A percentile compares a stretch with the other conserved stretches of the same genome.
These are phyloP conservation scores for Bambusicola thoracicus DNA, from an alignment of 2,113 vertebrate species.

Conservation along the genomic window DNA sequence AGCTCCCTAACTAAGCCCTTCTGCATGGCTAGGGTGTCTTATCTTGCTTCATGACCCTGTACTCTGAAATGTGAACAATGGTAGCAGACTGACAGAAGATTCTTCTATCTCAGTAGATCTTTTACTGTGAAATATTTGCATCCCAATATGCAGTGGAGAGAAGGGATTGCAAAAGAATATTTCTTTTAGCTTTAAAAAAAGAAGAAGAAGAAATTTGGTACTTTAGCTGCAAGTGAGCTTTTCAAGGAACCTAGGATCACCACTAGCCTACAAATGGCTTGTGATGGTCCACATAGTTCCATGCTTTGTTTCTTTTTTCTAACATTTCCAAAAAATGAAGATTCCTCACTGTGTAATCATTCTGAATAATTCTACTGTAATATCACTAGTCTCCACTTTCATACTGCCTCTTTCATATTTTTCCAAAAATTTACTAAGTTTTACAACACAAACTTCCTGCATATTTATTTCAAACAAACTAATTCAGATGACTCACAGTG, in stretches of 20 bases:
- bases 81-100: background rate
- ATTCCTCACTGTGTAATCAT: background rate
- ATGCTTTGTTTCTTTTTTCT: background rate
- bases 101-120: background rate
- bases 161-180: background rate
- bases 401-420: background rate
- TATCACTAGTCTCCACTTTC: background rate
- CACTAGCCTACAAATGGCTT: background rate
- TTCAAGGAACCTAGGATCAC: background rate
- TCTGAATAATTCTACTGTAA: background rate
- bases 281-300: too few relatives aligned
- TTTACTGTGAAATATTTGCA: background rate
- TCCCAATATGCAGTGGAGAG: background rate
- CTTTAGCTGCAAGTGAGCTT: background rate
- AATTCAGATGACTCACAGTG: conserved; percentile 4
- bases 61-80: background rate
- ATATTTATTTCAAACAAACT: background rate
- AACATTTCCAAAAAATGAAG: background rate
- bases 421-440: background rate
- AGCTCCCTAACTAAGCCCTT: background rate
- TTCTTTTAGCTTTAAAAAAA: background rate
- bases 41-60: background rate
- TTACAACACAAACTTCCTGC: background rate
- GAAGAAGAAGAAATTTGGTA: background rate
- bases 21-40: background rate